Conservation (phyloP, 1,140 invertebrate species). For the Drosophila arawakana region DNA sequence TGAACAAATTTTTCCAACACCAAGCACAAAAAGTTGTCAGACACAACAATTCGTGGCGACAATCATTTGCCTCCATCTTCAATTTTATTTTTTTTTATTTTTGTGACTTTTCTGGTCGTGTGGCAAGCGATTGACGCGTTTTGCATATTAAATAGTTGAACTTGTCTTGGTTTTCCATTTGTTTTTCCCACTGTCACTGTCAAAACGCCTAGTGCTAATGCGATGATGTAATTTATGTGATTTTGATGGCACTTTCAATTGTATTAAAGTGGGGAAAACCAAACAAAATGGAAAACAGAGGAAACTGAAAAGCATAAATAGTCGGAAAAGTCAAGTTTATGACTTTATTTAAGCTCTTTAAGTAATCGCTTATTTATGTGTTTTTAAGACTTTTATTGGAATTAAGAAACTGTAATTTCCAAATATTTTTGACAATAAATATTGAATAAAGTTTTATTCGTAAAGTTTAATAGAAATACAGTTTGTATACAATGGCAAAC, state of each 20-base stretch:
- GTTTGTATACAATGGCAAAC: no score
- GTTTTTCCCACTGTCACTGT: conserved; percentile 6
- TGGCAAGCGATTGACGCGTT: conserved; percentile 42
- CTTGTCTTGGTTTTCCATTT: conserved; percentile 53
- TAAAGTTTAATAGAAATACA: no score
- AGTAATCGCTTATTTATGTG: conserved; percentile 1
- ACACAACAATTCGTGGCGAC: conserved; percentile 67
- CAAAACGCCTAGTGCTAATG: conserved; percentile 35
- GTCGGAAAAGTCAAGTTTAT: no score
- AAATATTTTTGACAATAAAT: no score
- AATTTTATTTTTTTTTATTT: conserved; percentile 21
- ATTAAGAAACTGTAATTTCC: no score
- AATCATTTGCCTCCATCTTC: conserved; percentile 47
- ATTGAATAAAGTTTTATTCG: no score
- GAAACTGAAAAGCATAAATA: no score
- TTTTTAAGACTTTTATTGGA: not conserved
- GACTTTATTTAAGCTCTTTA: no score
- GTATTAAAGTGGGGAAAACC: conserved; percentile 25
- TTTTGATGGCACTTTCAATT: conserved; percentile 67
- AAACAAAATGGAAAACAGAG: not conserved
- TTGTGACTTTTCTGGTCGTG: conserved; percentile 26
- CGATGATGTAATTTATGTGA: conserved; percentile 78
- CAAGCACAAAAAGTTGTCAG: conserved; percentile 56
- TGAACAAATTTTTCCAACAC: conserved; percentile 38
- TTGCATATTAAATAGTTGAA: conserved; percentile 68